Conservation (phyloP, 1,140 invertebrate species). For the Aphis craccivora region DNA sequence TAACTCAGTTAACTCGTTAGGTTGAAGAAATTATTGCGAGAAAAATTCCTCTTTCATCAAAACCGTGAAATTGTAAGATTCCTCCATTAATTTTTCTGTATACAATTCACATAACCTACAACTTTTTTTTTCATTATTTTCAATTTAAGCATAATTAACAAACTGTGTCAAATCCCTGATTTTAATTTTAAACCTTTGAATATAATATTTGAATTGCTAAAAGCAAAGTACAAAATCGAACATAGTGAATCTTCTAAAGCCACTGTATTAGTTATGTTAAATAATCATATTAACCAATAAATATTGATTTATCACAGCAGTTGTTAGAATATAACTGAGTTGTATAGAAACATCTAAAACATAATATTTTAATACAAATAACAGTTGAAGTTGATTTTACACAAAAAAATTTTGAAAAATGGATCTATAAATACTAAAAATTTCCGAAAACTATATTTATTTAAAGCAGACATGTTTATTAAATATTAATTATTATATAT, state of each 20-base stretch:
- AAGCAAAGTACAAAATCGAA: background rate
- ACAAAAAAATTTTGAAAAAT: too few relatives aligned
- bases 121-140: background rate
- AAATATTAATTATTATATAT: too few relatives aligned
- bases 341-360: too few relatives aligned
- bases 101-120: background rate
- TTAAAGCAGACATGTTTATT: too few relatives aligned
- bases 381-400: too few relatives aligned
- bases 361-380: too few relatives aligned
- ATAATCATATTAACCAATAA: background rate
- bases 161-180: background rate
- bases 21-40: background rate
- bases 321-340: too few relatives aligned
- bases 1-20: background rate
- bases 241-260: background rate
- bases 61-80: background rate
- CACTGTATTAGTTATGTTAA: background rate
- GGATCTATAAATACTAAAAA: too few relatives aligned
- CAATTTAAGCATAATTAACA: background rate
- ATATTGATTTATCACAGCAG: background rate
- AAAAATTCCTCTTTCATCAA: background rate
- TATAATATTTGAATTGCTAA: background rate
- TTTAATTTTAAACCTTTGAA: background rate
- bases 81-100: background rate
- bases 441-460: too few relatives aligned